phyloP scores from a whole-genome alignment of 2,888 invertebrate genomes.

The Liopterus haemorrhoidalis region DNA sequence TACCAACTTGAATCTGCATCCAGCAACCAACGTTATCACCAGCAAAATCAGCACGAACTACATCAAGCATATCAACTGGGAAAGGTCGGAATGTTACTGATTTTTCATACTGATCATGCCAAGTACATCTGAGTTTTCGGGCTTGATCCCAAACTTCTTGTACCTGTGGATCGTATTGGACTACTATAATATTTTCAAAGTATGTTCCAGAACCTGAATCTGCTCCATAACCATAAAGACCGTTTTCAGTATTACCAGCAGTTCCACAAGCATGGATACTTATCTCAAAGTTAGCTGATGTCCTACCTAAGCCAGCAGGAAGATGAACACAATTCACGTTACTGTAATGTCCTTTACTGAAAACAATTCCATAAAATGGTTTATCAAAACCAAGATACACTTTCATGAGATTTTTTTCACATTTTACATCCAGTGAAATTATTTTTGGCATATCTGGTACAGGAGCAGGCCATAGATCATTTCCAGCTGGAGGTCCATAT shows the following conservation, averaged over 20 bases:
- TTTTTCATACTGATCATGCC: slow-evolving; percentile 94
- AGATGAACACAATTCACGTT: slow-evolving; percentile 88
- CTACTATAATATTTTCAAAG: slow-evolving; percentile 89
- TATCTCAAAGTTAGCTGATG: slow-evolving; percentile 84
- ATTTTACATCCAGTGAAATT: slow-evolving; percentile 85
- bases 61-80: slow-evolving; percentile 92
- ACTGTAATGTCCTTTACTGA: slow-evolving; percentile 90
- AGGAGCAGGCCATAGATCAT: slow-evolving; percentile 80
- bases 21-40: slow-evolving; percentile 94
- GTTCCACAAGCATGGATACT: slow-evolving; percentile 89
- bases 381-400: slow-evolving; percentile 91
- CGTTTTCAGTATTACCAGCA: slow-evolving; percentile 85
- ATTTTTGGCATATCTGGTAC: slow-evolving; percentile 91
- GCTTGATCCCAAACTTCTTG: slow-evolving; percentile 97
- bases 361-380: slow-evolving; percentile 92
- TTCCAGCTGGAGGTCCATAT: slow-evolving; percentile 43
- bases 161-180: slow-evolving; percentile 89
- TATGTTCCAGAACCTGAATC: slow-evolving; percentile 87
- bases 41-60: slow-evolving; percentile 89
- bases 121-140: slow-evolving; percentile 83
- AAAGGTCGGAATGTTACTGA: slow-evolving; percentile 91
- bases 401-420: slow-evolving; percentile 90
- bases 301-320: slow-evolving; percentile 79
- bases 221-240: slow-evolving; percentile 79
- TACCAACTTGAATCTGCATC: slow-evolving; percentile 96